phyloP scores from a whole-genome alignment of 2,797 vertebrate species.

The Megaceryle alcyon region DNA sequence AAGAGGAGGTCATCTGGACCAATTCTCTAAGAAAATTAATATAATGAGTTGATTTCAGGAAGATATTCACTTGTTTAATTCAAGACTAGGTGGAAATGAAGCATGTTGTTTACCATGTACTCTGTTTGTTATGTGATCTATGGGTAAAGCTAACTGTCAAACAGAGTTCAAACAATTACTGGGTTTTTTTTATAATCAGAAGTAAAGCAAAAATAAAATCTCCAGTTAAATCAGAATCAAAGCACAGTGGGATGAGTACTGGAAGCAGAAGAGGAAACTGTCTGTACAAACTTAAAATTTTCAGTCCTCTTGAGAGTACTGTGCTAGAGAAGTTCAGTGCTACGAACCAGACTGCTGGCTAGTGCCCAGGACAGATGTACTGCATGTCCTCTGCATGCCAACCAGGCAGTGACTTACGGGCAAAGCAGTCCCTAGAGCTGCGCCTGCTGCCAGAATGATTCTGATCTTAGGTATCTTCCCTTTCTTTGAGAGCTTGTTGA shows the following conservation, averaged over 20 bases:
- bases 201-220: conserved; percentile 10
- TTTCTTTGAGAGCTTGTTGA: background rate
- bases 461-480: background rate
- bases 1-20: background rate
- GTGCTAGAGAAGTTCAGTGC: background rate
- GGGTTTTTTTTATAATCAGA: background rate
- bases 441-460: background rate
- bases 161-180: background rate
- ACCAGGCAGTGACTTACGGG: background rate
- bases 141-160: background rate
- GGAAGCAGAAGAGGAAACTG: background rate
- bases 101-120: background rate
- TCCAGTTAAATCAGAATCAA: background rate
- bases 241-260: background rate
- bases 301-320: background rate
- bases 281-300: background rate
- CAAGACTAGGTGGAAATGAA: conserved; percentile 36
- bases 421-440: background rate
- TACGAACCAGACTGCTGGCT: background rate
- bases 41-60: background rate
- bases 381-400: background rate
- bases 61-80: background rate
- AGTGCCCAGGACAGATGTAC: background rate
- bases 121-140: background rate
- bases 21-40: conserved; percentile 10